Percentiles rank a stretch among this genome's conserved stretches.
These are phyloP conservation scores for Hexactinellida sp. DNA, from an alignment of 37 sponge, comb jelly and placozoan species.

Conservation along the genomic window DNA sequence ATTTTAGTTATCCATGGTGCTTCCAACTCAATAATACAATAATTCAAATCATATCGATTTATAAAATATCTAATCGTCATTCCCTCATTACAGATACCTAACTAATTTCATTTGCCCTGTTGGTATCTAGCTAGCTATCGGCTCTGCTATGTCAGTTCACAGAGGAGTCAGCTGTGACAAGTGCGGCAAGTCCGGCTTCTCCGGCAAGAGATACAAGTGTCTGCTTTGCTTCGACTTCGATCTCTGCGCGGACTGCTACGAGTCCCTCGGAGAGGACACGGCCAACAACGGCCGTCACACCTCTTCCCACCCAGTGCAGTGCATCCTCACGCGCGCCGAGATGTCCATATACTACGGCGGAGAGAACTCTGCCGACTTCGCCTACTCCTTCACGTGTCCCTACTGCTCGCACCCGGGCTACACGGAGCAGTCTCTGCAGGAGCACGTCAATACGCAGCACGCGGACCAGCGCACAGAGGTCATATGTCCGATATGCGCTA, in stretches of 20 bases:
- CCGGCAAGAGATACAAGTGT: slow-evolving; percentile 86
- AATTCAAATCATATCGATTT: no score
- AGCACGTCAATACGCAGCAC: slow-evolving; percentile 69
- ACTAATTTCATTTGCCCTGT: no score
- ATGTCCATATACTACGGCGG: slow-evolving; percentile 62
- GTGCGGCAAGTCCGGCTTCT: slow-evolving; percentile 70
- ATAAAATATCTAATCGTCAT: no score
- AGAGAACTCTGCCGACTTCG: slow-evolving; percentile 45
- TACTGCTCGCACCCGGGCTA: slow-evolving; percentile 65
- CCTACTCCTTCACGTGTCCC: slow-evolving; percentile 79
- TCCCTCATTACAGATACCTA: no score
- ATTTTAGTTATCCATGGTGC: no score
- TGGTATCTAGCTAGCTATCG: no score
- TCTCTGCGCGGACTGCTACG: slow-evolving; percentile 72
- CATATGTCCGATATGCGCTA: slow-evolving; percentile 79
- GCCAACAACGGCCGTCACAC: slow-evolving; percentile 45
- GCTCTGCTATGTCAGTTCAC: not conserved
- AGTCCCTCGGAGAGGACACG: slow-evolving; percentile 34
- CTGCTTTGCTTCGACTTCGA: slow-evolving; percentile 87
- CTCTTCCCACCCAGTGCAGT: slow-evolving; percentile 73
- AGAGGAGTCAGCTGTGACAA: slow-evolving; percentile 87
- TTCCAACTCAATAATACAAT: no score
- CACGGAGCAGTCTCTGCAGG: slow-evolving; percentile 53
- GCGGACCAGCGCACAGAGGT: slow-evolving; percentile 29
- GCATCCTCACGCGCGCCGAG: slow-evolving; percentile 77